Base-by-base conservation (phyloP, 2,888 invertebrate genomes). In the Oegoconia quadripuncta region DNA sequence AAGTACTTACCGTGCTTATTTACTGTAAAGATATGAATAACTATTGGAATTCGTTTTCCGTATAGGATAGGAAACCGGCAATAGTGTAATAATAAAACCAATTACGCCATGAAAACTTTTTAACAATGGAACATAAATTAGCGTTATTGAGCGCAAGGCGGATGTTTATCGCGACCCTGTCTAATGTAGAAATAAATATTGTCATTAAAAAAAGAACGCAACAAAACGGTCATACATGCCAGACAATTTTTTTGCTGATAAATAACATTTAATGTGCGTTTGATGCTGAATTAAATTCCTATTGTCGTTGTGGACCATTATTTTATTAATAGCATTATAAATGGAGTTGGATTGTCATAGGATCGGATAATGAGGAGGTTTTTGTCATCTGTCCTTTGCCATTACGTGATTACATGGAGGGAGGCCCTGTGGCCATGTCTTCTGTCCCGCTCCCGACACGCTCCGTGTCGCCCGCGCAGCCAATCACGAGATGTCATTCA, bases 311-410 rank as follows among this genome's bases (percentile, higher is more conserved):
- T 46, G 39, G 49, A 45, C 54, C 63, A 76, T 82, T 78, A 81
- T 81, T 71, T 71, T 78, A 82, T 83, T 81, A 83, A 84, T 83
- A 81, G 78, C 76, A 82, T 78, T 82, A 80, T 80, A 83, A 86
- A 83, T 81, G 74, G 65, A 70, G 66, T 56, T 57, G 67, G 62
- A 74, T 74, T 80, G 78, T 76, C 74, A 67, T 64, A 62, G 58
- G 48, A 57, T 54, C 53, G 50, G 56, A 70, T 76, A 75, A 80
- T 80, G 68, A 69, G 70, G 48, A 44, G 54, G 68, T 81, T 82
- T 80, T 79, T 79, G 74, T 75, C 66, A 61, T 73, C 54, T 69
- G 74, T 73, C 74, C 74, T 75, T 73, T 71, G 62, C 55, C 55
- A 61, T 61, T 53, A 55, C 35, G 44, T 59, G 58, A 64, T 68